Percentiles rank a stretch among this genome's conserved stretches.
phyloP scores from a whole-genome alignment of 2,113 vertebrate genomes.

The Pteruthius melanotis region DNA sequence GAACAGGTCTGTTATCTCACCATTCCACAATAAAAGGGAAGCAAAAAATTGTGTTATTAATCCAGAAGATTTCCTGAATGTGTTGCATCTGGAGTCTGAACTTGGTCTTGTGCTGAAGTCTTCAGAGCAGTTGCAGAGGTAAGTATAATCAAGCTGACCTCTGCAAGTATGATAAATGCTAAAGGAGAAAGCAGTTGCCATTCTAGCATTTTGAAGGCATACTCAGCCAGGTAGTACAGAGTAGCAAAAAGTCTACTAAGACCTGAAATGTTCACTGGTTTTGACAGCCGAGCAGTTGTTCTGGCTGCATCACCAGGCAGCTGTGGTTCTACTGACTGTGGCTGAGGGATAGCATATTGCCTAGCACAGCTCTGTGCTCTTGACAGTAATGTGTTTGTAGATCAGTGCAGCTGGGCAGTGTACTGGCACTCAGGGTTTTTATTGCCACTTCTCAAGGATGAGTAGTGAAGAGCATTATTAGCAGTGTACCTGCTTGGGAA shows the following conservation, averaged over 20 bases:
- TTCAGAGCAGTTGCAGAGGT: neutral
- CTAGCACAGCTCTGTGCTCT: neutral
- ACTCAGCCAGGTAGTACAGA: neutral
- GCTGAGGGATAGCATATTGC: neutral
- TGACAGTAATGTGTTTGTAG: neutral
- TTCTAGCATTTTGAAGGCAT: neutral
- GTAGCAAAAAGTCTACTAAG: neutral
- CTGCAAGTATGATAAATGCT: neutral
- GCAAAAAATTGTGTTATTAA: neutral
- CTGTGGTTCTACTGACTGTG: neutral
- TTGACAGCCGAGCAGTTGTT: neutral
- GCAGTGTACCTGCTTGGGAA: neutral
- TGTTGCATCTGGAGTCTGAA: neutral
- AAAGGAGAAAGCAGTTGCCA: neutral
- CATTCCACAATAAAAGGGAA: neutral
- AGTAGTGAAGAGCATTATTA: neutral
- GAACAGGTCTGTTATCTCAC: neutral
- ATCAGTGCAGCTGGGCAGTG: neutral
- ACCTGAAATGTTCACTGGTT: neutral
- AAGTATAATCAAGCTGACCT: neutral
- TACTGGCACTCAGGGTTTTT: neutral
- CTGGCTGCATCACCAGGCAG: fast-evolving
- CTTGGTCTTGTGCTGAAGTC: neutral
- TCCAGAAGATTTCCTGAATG: neutral
- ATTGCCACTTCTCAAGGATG: neutral